phyloP scores from a whole-genome alignment of 2,113 vertebrate species.

The Sorex araneus region DNA sequence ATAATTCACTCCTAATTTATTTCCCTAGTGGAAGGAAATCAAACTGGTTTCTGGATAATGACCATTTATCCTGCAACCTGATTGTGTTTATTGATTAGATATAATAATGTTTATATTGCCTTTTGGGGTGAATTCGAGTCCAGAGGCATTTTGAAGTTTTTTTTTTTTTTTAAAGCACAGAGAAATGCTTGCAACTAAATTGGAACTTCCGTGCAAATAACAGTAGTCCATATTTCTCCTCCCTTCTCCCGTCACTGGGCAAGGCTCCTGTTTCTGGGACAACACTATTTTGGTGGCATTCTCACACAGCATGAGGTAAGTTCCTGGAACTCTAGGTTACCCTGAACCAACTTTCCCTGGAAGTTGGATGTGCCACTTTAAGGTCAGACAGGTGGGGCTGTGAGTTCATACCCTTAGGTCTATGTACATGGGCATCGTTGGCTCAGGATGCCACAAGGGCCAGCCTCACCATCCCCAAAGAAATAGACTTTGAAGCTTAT shows the following conservation, averaged over 20 bases:
- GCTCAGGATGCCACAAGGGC: background rate
- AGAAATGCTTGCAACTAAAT: too few relatives aligned
- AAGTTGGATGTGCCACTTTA: conserved; percentile 11
- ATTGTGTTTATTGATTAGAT: background rate
- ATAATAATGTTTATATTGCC: background rate
- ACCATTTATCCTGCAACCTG: conserved; percentile 11
- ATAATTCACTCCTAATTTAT: conserved; percentile 3
- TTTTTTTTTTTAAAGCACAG: background rate
- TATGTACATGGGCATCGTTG: background rate
- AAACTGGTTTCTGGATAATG: conserved; percentile 18
- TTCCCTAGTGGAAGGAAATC: conserved; percentile 11
- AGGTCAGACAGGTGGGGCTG: background rate
- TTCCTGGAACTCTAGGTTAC: background rate
- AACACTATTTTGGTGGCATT: background rate
- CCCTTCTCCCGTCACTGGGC: background rate
- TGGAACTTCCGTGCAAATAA: background rate
- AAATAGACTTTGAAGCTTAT: conserved; percentile 1
- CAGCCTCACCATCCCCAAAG: background rate
- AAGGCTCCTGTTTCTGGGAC: background rate
- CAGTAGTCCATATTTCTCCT: background rate
- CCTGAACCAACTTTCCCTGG: background rate
- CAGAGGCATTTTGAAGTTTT: background rate
- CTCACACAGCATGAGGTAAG: background rate
- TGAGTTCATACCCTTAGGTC: background rate
- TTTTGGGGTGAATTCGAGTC: background rate